phyloP scores from a whole-genome alignment of 2,113 vertebrate genomes.

The Syngnathus typhle region DNA sequence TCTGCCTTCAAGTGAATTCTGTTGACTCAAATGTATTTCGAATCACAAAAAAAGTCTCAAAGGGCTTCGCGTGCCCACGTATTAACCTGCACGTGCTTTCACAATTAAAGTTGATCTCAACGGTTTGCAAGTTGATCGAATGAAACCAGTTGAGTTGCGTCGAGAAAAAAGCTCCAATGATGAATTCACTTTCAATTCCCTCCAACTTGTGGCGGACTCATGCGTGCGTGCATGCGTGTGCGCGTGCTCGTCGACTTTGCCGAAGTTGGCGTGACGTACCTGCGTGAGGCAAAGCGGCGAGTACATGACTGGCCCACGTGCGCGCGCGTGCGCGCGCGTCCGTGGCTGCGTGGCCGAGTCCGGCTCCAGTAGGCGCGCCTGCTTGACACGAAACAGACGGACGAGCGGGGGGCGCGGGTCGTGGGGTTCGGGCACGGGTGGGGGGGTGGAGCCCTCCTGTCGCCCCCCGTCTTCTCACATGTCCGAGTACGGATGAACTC shows the following conservation, averaged over 20 bases:
- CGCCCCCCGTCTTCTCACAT: conserved; percentile 88
- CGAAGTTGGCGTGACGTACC: conserved; percentile 73
- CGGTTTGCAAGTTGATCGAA: no score
- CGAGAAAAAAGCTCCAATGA: no score
- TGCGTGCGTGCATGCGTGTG: no score
- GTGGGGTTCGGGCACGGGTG: conserved; percentile 28
- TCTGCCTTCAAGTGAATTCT: no score
- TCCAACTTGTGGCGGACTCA: no score
- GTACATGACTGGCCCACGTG: conserved; percentile 83
- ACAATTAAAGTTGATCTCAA: no score
- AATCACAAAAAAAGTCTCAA: no score
- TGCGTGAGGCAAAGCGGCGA: conserved; percentile 95
- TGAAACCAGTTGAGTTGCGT: no score
- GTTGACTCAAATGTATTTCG: not conserved
- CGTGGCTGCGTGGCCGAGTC: not conserved
- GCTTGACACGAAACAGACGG: conserved; percentile 14
- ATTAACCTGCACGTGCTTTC: no score
- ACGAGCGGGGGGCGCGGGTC: conserved; percentile 51
- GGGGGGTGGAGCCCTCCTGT: conserved; percentile 70
- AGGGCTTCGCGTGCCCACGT: no score
- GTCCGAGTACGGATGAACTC: conserved; percentile 89
- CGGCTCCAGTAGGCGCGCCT: no score
- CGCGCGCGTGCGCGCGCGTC: conserved; percentile 26
- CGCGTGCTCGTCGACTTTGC: not conserved
- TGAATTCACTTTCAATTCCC: no score